Evolutionary conservation across 2,797 vertebrate species (phyloP).

Genomic region (Lindbergichthys nudifrons): DNA sequence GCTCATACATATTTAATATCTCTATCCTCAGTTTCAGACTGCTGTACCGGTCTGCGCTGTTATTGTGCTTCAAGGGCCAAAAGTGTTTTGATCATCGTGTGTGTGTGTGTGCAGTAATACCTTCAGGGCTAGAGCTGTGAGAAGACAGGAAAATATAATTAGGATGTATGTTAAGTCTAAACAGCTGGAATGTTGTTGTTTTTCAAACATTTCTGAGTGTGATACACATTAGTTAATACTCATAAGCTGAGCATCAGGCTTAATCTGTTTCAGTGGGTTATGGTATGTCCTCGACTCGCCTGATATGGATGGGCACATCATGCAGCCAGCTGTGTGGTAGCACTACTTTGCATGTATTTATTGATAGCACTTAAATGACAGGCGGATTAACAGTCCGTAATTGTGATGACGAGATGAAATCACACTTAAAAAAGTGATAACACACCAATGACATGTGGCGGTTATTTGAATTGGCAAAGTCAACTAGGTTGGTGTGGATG

Average conservation of each 20-base stretch:
- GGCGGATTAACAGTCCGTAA: conserved; percentile 45
- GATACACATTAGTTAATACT: neutral
- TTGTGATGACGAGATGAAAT: conserved; percentile 44
- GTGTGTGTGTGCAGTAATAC: conserved; percentile 16
- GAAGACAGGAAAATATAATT: conserved; percentile 32
- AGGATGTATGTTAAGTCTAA: conserved; percentile 17
- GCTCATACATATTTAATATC: conserved; percentile 76
- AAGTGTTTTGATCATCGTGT: conserved; percentile 50
- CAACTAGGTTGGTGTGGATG: conserved; percentile 5
- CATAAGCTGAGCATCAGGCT: conserved; percentile 2
- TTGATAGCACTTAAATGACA: conserved; percentile 39
- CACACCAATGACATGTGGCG: neutral
- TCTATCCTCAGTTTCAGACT: conserved; percentile 53
- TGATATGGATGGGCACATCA: conserved; percentile 32
- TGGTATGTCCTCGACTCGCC: conserved; percentile 31
- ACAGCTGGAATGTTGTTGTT: neutral
- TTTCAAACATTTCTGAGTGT: conserved; percentile 8
- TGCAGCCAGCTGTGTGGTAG: conserved; percentile 34
- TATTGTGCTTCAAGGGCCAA: conserved; percentile 38
- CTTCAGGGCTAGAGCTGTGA: neutral
- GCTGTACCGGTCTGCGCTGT: conserved; percentile 40
- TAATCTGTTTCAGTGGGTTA: conserved; percentile 27
- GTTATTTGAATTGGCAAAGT: conserved; percentile 20
- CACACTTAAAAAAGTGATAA: conserved; percentile 44
- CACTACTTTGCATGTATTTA: conserved; percentile 59